Percentiles rank a stretch among this genome's conserved stretches.
Conservation (phyloP, 2,113 vertebrate genomes). For the Cnemophilus loriae region DNA sequence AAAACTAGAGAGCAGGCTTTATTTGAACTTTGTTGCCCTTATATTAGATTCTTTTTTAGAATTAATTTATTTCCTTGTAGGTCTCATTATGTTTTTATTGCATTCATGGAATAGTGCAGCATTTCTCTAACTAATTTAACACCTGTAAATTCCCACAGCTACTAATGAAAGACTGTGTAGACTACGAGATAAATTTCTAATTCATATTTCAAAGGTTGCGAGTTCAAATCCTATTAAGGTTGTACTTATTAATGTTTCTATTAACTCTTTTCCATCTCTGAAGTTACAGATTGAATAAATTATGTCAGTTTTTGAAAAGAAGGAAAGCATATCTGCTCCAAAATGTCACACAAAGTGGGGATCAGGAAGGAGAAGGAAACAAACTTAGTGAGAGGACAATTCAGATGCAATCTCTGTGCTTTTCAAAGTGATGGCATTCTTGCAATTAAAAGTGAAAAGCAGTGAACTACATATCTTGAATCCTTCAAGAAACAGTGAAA, state of each 20-base stretch:
- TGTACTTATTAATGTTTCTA: constrained; percentile 59
- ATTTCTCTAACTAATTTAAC: constrained; percentile 64
- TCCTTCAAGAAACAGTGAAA: background rate
- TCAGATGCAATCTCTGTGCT: background rate
- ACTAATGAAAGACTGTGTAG: constrained; percentile 61
- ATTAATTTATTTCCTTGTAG: constrained; percentile 69
- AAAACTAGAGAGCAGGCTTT: constrained; percentile 41
- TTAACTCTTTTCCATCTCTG: constrained; percentile 58
- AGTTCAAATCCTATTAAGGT: constrained; percentile 64
- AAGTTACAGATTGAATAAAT: constrained; percentile 23
- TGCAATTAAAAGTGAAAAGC: background rate
- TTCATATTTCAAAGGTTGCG: constrained; percentile 57
- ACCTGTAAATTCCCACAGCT: constrained; percentile 65
- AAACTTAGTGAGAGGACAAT: background rate
- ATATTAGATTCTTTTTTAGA: constrained; percentile 55
- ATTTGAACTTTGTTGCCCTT: constrained; percentile 62
- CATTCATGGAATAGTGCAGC: constrained; percentile 45
- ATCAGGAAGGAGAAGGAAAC: background rate
- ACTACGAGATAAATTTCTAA: constrained; percentile 59
- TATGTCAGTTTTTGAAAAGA: background rate
- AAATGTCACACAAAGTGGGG: background rate
- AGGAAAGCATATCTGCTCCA: background rate
- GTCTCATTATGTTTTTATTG: constrained; percentile 73
- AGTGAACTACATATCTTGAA: background rate
- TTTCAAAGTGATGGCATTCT: background rate